Base-by-base conservation (phyloP, 2,797 vertebrate species). In the Enoplosus armatus region DNA sequence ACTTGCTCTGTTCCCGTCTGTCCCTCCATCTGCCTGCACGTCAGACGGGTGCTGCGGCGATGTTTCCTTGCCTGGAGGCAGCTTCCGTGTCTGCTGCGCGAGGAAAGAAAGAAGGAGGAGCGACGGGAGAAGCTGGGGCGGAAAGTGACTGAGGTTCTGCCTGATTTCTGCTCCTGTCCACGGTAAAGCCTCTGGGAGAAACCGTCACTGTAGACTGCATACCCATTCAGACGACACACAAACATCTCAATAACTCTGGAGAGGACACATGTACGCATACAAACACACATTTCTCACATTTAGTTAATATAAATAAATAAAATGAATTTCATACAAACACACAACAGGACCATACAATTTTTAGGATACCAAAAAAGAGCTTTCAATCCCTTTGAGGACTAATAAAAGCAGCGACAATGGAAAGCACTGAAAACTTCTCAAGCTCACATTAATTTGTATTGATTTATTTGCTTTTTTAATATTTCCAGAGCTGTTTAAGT, bases 61-160 rank as follows among this genome's bases (percentile, higher is more conserved):
- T 87, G 89, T 43, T 94, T 99, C 77, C 85, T 84, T 86, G 91
- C 90, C 26, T 99, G 98, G 98, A 95, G 77, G 83, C 88, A 82
- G 66, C 95, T 96, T 77, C 96, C 95, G 0, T 55, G 80, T 64
- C 71, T 94, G 79, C 91, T 94, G 92, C 94, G 91, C 66, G 93
- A 94, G 37, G 97, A 97, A 82, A 94, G 92, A 59, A 84, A 92
- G 82, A 96, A 93, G 86, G 96, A 98, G 67, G 89, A 87, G 80
- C 94, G 96, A 24, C 92, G 96, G 82, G 91, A 96, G 54, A 92
- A 91, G 72, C 95, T 99, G 56, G 95, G 95, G 1, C 95, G 93
- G 65, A 98, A 87, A 90, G 98, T 99, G 56, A 85, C 95, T 0
- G 96, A 97, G 88, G 96, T 99, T 85, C 95, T 99, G 37, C 97